Evolutionary conservation across 2,888 invertebrate genomes (phyloP).

Genomic region (Leucoma salicis): DNA sequence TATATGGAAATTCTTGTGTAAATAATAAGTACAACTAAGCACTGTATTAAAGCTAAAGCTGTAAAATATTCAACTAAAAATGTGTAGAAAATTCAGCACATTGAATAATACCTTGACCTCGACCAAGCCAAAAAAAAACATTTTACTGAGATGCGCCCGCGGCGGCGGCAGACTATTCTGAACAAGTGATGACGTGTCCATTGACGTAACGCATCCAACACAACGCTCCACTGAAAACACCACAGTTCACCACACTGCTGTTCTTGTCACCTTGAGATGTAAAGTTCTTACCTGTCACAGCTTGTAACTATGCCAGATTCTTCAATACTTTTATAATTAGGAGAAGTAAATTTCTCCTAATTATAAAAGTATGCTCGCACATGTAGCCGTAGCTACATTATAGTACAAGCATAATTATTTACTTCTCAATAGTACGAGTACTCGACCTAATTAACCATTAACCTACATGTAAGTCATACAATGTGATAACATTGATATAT

Average conservation of each 20-base stretch:
- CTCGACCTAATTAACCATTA: conserved; percentile 70
- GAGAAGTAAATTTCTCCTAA: too few species aligned
- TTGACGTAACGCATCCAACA: conserved; percentile 50
- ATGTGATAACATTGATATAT: conserved; percentile 58
- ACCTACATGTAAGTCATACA: conserved; percentile 60
- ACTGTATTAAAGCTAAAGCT: too few species aligned
- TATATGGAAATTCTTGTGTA: too few species aligned
- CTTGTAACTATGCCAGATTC: conserved; percentile 34
- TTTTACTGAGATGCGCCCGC: conserved; percentile 38
- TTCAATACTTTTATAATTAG: conserved; percentile 15
- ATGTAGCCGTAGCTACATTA: conserved; percentile 1
- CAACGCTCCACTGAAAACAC: conserved; percentile 37
- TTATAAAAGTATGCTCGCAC: too few species aligned
- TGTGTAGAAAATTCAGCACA: conserved; percentile 50
- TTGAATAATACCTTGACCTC: conserved; percentile 62
- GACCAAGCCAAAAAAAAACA: conserved; percentile 48
- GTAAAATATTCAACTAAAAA: too few species aligned
- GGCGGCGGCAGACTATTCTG: conserved; percentile 44
- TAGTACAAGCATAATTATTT: conserved; percentile 38
- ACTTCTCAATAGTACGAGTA: conserved; percentile 42
- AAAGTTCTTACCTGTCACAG: conserved; percentile 36
- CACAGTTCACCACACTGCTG: conserved; percentile 36
- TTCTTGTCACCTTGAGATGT: conserved; percentile 41
- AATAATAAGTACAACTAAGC: too few species aligned
- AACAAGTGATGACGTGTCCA: conserved; percentile 54